phyloP scores from a whole-genome alignment of 2,113 vertebrate genomes.

The Ciconia boyciana region DNA sequence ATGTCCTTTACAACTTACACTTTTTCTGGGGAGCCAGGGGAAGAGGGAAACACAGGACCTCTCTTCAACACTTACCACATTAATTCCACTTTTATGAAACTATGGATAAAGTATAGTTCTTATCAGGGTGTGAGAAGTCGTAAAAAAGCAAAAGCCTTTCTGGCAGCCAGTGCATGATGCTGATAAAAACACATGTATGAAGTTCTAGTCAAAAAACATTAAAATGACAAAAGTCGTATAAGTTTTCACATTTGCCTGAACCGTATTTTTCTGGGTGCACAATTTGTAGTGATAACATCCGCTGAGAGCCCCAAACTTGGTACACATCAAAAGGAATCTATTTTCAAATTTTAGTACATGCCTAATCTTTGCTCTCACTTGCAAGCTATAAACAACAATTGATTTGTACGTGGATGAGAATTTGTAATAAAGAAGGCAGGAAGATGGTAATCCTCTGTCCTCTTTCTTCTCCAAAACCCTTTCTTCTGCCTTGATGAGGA shows the following conservation, averaged over 20 bases:
- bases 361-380: neutral
- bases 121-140: neutral
- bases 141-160: neutral
- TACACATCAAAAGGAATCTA: neutral
- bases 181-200: neutral
- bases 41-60: neutral
- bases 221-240: neutral
- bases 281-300: neutral
- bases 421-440: neutral
- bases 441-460: neutral
- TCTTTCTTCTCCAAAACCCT: neutral
- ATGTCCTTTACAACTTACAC: neutral
- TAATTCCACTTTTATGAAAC: neutral
- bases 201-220: neutral
- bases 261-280: neutral
- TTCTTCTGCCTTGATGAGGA: neutral
- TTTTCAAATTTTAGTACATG: neutral
- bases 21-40: neutral
- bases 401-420: neutral
- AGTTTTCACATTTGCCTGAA: neutral
- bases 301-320: neutral
- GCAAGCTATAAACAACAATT: neutral
- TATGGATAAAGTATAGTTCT: neutral
- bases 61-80: neutral
- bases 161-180: accelerated